A percentile compares a stretch with the other conserved stretches of the same genome.
phyloP scores from a whole-genome alignment of 2,888 invertebrate genomes.

The Pyrrhosoma nymphula region DNA sequence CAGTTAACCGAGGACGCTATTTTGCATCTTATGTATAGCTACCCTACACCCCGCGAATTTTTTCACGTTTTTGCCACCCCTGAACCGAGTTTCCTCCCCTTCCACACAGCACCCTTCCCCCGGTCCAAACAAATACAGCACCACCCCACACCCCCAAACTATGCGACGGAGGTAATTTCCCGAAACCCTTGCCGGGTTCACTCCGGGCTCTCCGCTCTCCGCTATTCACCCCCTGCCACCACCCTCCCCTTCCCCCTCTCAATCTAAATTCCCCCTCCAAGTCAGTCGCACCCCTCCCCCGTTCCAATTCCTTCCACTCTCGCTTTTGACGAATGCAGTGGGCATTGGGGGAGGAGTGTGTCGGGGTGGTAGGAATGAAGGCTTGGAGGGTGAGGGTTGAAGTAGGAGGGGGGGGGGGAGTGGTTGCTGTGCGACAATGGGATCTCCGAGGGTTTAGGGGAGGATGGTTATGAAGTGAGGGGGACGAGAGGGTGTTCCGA shows the following conservation, averaged over 20 bases:
- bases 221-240: background rate
- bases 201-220: no score
- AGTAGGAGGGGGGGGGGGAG: no score
- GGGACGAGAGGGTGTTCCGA: background rate
- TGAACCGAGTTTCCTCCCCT: background rate
- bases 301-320: background rate
- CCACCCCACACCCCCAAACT: background rate
- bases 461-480: no score
- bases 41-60: background rate
- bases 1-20: background rate
- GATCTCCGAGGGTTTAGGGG: constrained; percentile 47
- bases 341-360: background rate
- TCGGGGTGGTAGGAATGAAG: background rate
- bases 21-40: background rate
- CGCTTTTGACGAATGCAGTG: constrained; percentile 54
- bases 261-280: background rate
- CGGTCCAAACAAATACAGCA: background rate
- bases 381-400: background rate
- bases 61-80: background rate
- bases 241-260: background rate
- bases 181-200: background rate
- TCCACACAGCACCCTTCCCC: background rate
- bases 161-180: background rate
- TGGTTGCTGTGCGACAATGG: constrained; percentile 48
- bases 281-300: background rate